These are phyloP conservation scores for Adoxophyes honmai DNA, from an alignment of 1,140 invertebrate species.

Conservation along the genomic window DNA sequence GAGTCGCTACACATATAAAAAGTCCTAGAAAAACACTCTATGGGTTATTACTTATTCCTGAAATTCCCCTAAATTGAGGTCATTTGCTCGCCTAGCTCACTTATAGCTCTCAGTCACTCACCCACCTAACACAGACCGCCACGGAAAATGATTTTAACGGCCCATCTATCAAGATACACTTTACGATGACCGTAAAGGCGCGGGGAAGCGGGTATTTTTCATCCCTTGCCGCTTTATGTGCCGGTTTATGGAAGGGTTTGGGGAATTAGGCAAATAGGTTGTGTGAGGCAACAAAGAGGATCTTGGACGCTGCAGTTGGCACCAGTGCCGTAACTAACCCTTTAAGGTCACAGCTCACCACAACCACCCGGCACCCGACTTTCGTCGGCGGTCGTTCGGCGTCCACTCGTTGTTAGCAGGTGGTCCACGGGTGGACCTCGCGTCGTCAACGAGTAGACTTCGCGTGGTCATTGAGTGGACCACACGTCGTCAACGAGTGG, in stretches of 20 bases:
- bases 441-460: too few species aligned
- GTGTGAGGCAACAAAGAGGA: not conserved
- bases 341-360: too few species aligned
- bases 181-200: constrained; percentile 9
- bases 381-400: too few species aligned
- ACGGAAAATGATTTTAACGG: constrained; percentile 12
- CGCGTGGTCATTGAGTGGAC: too few species aligned
- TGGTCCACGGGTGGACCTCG: too few species aligned
- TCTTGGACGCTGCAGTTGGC: too few species aligned
- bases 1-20: too few species aligned
- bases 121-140: not conserved
- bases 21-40: too few species aligned
- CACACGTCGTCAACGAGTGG: too few species aligned
- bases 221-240: not conserved
- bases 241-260: constrained; percentile 3
- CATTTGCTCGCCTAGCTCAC: not conserved
- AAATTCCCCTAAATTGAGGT: not conserved
- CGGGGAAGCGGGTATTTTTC: not conserved
- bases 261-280: not conserved
- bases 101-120: not conserved
- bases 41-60: not conserved
- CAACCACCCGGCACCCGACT: too few species aligned
- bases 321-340: too few species aligned
- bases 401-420: too few species aligned
- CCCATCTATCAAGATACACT: constrained; percentile 3